Percentiles rank a stretch among this genome's conserved stretches.
These are phyloP conservation scores for Mesorhabditis belari DNA, from an alignment of 2,888 invertebrate genomes.

Conservation along the genomic window DNA sequence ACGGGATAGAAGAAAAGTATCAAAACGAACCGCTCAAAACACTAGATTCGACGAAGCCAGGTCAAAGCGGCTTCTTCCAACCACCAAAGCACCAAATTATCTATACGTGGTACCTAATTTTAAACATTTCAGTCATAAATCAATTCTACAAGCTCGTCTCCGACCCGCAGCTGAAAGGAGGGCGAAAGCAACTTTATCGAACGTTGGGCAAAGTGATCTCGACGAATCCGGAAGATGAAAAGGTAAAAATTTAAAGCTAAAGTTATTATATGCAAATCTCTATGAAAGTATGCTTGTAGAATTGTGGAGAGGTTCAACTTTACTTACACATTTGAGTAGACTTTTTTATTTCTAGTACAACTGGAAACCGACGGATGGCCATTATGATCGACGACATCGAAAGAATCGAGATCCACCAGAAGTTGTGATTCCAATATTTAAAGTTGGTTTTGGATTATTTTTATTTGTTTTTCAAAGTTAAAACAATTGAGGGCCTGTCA, in stretches of 20 bases:
- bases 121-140: background rate
- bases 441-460: background rate
- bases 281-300: too few species aligned
- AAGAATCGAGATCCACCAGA: background rate
- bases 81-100: too few species aligned
- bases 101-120: too few species aligned
- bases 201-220: background rate
- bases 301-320: too few species aligned
- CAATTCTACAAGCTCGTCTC: background rate
- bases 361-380: background rate
- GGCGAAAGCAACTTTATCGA: background rate
- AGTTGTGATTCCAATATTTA: background rate
- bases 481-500: too few species aligned
- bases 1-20: too few species aligned
- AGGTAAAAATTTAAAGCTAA: too few species aligned
- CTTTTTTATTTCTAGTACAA: background rate
- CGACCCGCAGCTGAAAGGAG: background rate
- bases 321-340: background rate
- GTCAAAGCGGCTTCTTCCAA: too few species aligned
- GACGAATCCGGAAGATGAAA: background rate
- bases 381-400: background rate
- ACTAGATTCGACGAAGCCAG: too few species aligned
- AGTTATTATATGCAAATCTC: too few species aligned
- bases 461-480: background rate
- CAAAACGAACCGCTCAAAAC: too few species aligned